Percentiles rank a stretch among this genome's conserved stretches.
Conservation (phyloP, 2,888 invertebrate species). For the Tipula helvola region DNA sequence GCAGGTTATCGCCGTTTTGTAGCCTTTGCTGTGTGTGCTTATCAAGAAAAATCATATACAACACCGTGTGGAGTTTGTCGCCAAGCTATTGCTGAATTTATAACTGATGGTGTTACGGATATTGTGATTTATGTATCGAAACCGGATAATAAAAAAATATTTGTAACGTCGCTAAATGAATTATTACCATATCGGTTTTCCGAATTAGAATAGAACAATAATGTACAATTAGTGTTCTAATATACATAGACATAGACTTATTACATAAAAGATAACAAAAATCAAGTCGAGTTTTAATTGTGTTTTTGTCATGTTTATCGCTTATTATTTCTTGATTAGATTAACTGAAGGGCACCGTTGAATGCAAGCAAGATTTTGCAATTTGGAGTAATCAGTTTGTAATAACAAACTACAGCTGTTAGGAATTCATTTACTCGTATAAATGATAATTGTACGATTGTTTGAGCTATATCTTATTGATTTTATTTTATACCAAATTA, state of each 20-base stretch:
- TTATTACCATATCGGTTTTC: not conserved
- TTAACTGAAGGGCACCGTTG: no score
- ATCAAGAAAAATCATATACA: slow-evolving; percentile 46
- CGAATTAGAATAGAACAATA: not conserved
- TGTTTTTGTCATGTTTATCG: no score
- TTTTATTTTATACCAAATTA: no score
- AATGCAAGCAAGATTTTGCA: no score
- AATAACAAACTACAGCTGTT: no score
- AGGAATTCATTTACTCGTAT: no score
- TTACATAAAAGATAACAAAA: not conserved
- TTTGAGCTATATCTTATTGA: no score
- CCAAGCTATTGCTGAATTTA: slow-evolving; percentile 60
- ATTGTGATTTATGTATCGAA: slow-evolving; percentile 43
- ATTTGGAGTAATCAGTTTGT: no score
- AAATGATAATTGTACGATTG: no score
- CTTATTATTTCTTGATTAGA: no score
- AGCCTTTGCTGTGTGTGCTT: slow-evolving; percentile 51
- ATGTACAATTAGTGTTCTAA: not conserved
- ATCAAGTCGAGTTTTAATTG: no score
- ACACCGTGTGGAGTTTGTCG: slow-evolving; percentile 74
- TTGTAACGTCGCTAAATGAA: not conserved
- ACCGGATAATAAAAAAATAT: slow-evolving; percentile 33
- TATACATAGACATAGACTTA: no score
- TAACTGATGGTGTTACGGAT: slow-evolving; percentile 46
- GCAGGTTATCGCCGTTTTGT: slow-evolving; percentile 56